These are phyloP conservation scores for Drosophila sucinea DNA, from an alignment of 1,140 invertebrate genomes.

Conservation along the genomic window DNA sequence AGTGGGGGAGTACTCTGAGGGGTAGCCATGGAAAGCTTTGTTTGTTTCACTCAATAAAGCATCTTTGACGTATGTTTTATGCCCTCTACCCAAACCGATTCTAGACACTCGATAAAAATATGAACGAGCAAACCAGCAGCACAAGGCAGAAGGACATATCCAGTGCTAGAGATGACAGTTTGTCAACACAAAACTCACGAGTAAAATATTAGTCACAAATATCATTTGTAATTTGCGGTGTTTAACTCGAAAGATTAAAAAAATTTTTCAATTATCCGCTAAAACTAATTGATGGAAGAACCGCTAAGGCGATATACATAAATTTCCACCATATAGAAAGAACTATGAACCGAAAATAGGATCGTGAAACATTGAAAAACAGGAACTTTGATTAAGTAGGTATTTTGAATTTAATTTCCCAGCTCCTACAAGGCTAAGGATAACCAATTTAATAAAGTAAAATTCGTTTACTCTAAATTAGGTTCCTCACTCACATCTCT, in stretches of 20 bases:
- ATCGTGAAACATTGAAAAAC: too few relatives aligned
- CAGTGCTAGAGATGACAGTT: slow-evolving; percentile 4
- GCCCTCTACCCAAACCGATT: slow-evolving; percentile 18
- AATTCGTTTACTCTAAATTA: background rate
- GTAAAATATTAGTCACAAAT: background rate
- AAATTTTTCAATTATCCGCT: too few relatives aligned
- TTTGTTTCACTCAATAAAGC: slow-evolving; percentile 77
- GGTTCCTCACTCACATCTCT: background rate
- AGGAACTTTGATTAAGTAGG: too few relatives aligned
- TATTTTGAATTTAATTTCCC: too few relatives aligned
- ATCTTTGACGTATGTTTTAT: slow-evolving; percentile 70
- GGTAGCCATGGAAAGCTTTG: slow-evolving; percentile 35
- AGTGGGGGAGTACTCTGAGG: background rate
- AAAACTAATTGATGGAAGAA: too few relatives aligned
- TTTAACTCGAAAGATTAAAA: too few relatives aligned
- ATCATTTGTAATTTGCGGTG: too few relatives aligned
- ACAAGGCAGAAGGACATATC: slow-evolving; percentile 30
- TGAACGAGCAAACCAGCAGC: slow-evolving; percentile 40
- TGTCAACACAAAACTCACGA: background rate
- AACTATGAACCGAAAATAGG: too few relatives aligned
- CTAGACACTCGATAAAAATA: slow-evolving; percentile 56
- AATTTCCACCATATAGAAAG: too few relatives aligned
- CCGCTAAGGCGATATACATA: too few relatives aligned
- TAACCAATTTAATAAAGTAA: too few relatives aligned
- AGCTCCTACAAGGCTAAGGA: too few relatives aligned